Percentiles rank a stretch among this genome's conserved stretches.
Evolutionary conservation across 2,888 invertebrate species (phyloP).

Genomic region (Panopea generosa): DNA sequence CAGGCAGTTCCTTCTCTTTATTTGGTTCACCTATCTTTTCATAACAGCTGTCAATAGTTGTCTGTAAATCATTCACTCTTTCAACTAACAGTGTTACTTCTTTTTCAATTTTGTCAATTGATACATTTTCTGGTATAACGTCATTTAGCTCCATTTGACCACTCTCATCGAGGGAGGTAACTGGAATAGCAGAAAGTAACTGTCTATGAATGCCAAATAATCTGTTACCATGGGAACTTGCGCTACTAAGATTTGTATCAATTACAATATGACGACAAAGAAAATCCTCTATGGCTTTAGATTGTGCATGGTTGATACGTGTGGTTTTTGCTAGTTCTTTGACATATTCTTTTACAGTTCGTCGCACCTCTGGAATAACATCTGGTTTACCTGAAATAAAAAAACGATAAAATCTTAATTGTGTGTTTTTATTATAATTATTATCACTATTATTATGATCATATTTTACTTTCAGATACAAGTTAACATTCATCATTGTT

Average conservation of each 20-base stretch:
- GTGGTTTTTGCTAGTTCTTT: constrained; percentile 57
- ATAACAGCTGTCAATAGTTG: constrained; percentile 55
- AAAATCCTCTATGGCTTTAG: constrained; percentile 60
- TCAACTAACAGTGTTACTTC: constrained; percentile 45
- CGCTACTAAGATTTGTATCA: constrained; percentile 50
- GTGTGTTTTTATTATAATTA: no score
- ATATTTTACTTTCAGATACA: no score
- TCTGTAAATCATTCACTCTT: constrained; percentile 53
- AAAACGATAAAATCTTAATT: background rate
- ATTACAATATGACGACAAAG: constrained; percentile 59
- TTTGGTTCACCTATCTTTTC: constrained; percentile 57
- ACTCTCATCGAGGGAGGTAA: constrained; percentile 53
- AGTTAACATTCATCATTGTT: no score
- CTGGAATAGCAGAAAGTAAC: constrained; percentile 41
- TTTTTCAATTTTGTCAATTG: constrained; percentile 57
- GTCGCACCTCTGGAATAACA: constrained; percentile 47
- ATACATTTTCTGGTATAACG: constrained; percentile 55
- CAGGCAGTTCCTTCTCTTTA: constrained; percentile 52
- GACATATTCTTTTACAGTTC: constrained; percentile 53
- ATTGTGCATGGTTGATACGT: constrained; percentile 54
- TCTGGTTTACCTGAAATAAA: constrained; percentile 41
- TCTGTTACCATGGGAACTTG: constrained; percentile 34
- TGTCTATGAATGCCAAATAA: constrained; percentile 51
- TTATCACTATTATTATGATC: no score
- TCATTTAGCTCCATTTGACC: constrained; percentile 57